Evolutionary conservation across 2,113 vertebrate species (phyloP).

Genomic region (Phalacrocorax aristotelis): DNA sequence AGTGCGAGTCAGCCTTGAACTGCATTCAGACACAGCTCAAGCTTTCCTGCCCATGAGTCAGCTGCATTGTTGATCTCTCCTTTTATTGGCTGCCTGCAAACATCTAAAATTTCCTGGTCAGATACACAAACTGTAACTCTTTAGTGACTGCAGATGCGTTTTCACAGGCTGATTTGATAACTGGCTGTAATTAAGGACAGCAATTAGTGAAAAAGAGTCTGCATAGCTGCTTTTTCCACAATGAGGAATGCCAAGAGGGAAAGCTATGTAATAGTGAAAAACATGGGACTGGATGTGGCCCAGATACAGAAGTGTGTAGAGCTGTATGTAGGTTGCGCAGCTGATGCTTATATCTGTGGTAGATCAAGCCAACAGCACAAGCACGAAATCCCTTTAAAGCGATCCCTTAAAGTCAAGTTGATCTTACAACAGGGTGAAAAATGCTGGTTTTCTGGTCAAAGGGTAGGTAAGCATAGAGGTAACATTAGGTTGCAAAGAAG

Average conservation of each 20-base stretch:
- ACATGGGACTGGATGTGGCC: accelerated
- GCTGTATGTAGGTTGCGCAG: neutral
- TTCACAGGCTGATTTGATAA: neutral
- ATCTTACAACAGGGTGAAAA: neutral
- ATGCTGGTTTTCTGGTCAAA: neutral
- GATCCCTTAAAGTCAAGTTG: neutral
- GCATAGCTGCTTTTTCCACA: neutral
- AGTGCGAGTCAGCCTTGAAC: neutral
- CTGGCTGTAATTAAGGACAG: neutral
- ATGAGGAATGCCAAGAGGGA: neutral
- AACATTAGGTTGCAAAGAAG: neutral
- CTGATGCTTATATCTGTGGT: neutral
- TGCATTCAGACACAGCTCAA: neutral
- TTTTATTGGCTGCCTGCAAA: slow-evolving; percentile 22
- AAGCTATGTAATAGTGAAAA: neutral
- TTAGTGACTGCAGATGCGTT: neutral
- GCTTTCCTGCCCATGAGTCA: slow-evolving; percentile 26
- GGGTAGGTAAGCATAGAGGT: neutral
- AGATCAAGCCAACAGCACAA: neutral
- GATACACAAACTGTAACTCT: slow-evolving; percentile 22
- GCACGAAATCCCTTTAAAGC: neutral
- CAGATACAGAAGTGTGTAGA: accelerated
- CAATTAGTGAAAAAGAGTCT: neutral
- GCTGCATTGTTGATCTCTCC: neutral
- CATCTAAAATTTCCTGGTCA: neutral